phyloP scores from a whole-genome alignment of 2,113 vertebrate genomes.

The Heloderma charlesbogerti region DNA sequence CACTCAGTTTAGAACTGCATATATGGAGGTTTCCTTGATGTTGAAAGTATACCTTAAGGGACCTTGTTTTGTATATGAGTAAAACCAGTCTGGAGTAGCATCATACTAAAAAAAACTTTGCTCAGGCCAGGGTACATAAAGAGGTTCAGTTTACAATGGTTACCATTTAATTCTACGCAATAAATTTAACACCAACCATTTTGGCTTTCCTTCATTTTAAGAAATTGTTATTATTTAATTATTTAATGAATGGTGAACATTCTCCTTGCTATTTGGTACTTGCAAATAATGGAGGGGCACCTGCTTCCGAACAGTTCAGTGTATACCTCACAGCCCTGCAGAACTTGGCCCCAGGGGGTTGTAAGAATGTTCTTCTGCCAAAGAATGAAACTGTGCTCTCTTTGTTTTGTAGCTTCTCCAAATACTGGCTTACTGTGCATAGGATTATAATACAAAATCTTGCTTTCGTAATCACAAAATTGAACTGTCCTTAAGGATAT shows the following conservation, averaged over 20 bases:
- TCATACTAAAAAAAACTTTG: neutral
- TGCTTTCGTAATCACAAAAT: conserved; percentile 2
- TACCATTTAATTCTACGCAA: neutral
- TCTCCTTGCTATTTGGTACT: neutral
- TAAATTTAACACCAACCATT: neutral
- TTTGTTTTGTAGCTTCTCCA: neutral
- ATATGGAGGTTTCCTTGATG: neutral
- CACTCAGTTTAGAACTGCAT: neutral
- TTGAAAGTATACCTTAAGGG: neutral
- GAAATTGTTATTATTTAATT: too few relatives aligned
- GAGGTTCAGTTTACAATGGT: neutral
- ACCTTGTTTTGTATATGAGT: neutral
- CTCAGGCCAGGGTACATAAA: neutral
- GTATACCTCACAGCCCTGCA: neutral
- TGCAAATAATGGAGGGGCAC: neutral
- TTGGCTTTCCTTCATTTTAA: neutral
- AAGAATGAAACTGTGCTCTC: neutral
- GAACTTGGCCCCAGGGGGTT: neutral
- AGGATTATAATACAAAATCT: neutral
- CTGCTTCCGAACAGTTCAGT: neutral
- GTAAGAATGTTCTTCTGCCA: neutral
- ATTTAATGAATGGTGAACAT: neutral
- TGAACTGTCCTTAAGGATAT: neutral
- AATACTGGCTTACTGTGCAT: neutral
- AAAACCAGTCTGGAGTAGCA: neutral